Evolutionary conservation across 2,113 vertebrate species (phyloP), one percentile per base, ranked within the genome.

Genomic region (Garra rufa): DNA sequence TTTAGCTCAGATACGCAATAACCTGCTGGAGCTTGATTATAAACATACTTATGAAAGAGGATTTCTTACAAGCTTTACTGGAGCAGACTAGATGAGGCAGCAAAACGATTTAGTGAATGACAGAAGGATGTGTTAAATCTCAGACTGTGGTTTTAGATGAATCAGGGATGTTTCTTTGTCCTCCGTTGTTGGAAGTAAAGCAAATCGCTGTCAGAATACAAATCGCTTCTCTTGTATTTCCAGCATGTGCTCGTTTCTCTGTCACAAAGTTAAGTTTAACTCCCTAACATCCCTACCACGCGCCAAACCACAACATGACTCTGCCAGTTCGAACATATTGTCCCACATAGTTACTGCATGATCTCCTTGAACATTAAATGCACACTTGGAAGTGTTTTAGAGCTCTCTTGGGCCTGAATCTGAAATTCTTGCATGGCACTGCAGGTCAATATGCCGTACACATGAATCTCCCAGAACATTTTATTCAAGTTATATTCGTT

Each of bases 351-450:
- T 81, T 84, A 71, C 84, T 65, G 85, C 46, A 59, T 50, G 43
- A 77, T 84, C 55, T 59, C 34, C 43, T 65, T 73, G 44, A 41
- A 69, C 79, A 55, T 21, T n/a, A 52, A 85, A 76, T 83, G n/a
- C 65, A 61, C 76, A 15, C 80, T 21, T 76, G 73, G 77, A 83
- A 75, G 46, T 75, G 65, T 43, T 21, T 63, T 78, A 57, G 83
- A 84, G 80, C 41, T 81, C 76, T 88, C 69, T 83, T 85, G 87
- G 88, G 88, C 87, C 83, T 75, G 73, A 81, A 21, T 89, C 73
- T 57, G 52, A 76, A 81, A 76, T 67, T 4, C 34, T 63, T 76
- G 85, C 88, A 69, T 85, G 83, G 87, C 89, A 65, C 78, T 76
- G 46, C 50, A 79, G 83, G 85, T 71, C 21, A 69, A 74, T 38